Conservation (phyloP, 1,140 invertebrate genomes). For the Mactra quadrangularis region DNA sequence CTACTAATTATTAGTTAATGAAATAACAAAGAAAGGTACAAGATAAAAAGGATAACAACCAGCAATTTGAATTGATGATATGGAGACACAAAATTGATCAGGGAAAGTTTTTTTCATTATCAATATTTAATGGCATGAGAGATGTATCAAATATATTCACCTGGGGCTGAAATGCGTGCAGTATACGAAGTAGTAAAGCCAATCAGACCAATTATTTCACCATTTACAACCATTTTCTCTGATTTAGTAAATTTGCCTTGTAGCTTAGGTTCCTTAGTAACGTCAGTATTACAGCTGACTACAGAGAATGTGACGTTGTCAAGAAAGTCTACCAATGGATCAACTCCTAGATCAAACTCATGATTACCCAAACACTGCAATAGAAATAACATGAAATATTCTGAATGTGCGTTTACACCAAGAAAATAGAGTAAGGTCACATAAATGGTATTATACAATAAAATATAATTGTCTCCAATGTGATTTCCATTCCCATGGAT, state of each 20-base stretch:
- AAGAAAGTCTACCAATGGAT: constrained; percentile 91
- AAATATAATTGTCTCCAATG: not conserved
- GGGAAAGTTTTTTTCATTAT: too few relatives aligned
- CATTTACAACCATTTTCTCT: constrained; percentile 87
- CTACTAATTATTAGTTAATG: too few relatives aligned
- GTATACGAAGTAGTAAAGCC: constrained; percentile 95
- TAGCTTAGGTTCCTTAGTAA: constrained; percentile 87
- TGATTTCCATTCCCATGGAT: not conserved
- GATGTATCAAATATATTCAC: constrained; percentile 12
- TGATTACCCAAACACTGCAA: constrained; percentile 95
- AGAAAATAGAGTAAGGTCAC: too few relatives aligned
- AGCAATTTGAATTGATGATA: too few relatives aligned
- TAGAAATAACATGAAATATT: constrained; percentile 82
- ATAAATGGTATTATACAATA: too few relatives aligned
- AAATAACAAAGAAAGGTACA: too few relatives aligned
- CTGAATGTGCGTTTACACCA: too few relatives aligned
- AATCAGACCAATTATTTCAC: constrained; percentile 91
- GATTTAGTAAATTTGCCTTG: constrained; percentile 86
- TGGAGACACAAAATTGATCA: too few relatives aligned
- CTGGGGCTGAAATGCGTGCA: constrained; percentile 77
- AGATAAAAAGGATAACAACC: too few relatives aligned
- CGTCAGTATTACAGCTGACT: constrained; percentile 91
- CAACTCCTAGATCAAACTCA: constrained; percentile 94
- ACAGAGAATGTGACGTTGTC: constrained; percentile 89
- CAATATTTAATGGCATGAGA: too few relatives aligned